phyloP scores from a whole-genome alignment of 2,888 invertebrate genomes.

The Atrina japonica region DNA sequence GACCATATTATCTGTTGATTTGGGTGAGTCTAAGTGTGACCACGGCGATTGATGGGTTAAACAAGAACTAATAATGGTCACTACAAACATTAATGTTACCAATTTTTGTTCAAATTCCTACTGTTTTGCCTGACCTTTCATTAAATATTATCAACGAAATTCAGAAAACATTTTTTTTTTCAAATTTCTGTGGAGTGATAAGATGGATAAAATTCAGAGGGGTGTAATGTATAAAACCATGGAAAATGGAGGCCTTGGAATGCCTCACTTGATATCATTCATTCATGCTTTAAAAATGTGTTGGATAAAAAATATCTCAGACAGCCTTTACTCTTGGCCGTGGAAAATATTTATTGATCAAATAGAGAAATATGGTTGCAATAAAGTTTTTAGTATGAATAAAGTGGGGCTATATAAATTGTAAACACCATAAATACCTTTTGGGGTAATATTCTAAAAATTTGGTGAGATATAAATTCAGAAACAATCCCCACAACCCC shows the following conservation, averaged over 20 bases:
- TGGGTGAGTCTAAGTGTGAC: too few relatives aligned
- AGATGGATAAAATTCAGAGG: too few relatives aligned
- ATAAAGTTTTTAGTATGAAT: neutral
- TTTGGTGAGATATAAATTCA: neutral
- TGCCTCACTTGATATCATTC: slow-evolving; percentile 17
- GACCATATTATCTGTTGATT: too few relatives aligned
- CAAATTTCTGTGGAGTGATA: too few relatives aligned
- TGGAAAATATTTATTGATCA: slow-evolving; percentile 1
- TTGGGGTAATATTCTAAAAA: neutral
- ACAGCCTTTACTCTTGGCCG: neutral
- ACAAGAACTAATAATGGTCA: too few relatives aligned
- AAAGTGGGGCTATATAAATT: neutral
- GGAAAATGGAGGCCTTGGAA: neutral
- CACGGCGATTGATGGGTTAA: too few relatives aligned
- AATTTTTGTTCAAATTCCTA: too few relatives aligned
- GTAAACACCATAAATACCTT: neutral
- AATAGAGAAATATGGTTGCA: neutral
- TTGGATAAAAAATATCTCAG: slow-evolving; percentile 13
- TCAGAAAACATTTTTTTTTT: too few relatives aligned
- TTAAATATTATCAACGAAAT: too few relatives aligned
- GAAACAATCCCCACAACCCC: neutral
- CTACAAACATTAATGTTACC: too few relatives aligned
- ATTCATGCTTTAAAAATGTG: slow-evolving; percentile 8
- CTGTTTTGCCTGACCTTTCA: too few relatives aligned
- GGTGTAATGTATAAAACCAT: too few relatives aligned